A percentile compares a stretch with the other conserved stretches of the same genome.
phyloP scores from a whole-genome alignment of 1,140 invertebrate genomes.

The Vanessa tameamea region DNA sequence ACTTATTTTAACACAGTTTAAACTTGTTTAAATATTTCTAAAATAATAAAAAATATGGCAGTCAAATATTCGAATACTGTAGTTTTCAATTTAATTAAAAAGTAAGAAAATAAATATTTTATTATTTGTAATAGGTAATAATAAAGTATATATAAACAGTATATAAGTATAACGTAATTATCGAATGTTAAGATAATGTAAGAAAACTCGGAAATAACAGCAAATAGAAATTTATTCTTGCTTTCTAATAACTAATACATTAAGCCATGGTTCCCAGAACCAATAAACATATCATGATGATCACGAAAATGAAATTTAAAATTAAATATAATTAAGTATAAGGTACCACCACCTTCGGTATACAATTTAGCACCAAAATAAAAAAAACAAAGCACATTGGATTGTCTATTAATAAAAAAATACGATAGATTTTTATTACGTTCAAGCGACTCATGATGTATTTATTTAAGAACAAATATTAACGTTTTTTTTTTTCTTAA shows the following conservation, averaged over 20 bases:
- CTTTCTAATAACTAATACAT: constrained; percentile 26
- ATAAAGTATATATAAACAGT: too few relatives aligned
- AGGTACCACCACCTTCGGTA: background rate
- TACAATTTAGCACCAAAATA: background rate
- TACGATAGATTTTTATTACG: background rate
- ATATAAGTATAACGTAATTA: too few relatives aligned
- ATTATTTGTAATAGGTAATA: too few relatives aligned
- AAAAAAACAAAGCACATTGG: background rate
- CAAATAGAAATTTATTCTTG: constrained; percentile 51
- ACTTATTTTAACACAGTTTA: too few relatives aligned
- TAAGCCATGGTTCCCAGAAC: constrained; percentile 57
- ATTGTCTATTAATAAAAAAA: background rate
- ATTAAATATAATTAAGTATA: background rate
- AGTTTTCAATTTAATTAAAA: background rate
- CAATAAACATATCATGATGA: constrained; percentile 42
- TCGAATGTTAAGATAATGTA: background rate
- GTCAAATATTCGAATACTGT: too few relatives aligned
- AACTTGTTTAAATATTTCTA: too few relatives aligned
- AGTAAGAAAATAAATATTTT: too few relatives aligned
- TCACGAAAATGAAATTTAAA: background rate
- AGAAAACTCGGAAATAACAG: constrained; percentile 30
- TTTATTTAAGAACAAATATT: too few relatives aligned
- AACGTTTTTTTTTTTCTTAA: too few relatives aligned
- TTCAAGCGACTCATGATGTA: too few relatives aligned
- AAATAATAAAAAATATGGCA: too few relatives aligned